phyloP scores from a whole-genome alignment of 2,888 invertebrate genomes.

The Leptinotarsa tumamoca region DNA sequence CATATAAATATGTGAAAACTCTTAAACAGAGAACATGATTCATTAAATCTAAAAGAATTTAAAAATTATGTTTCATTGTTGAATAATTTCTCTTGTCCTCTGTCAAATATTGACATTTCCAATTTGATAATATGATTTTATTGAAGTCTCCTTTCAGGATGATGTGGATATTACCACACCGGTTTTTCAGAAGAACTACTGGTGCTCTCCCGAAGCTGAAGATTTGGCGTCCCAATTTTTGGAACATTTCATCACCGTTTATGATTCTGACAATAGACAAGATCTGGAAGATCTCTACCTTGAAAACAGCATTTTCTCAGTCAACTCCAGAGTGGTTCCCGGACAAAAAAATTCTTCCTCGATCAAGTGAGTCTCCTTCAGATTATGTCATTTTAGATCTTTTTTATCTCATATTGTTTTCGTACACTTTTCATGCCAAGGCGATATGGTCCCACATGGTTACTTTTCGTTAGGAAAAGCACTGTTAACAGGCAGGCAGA shows the following conservation, averaged over 20 bases:
- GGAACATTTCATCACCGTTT: conserved; percentile 42
- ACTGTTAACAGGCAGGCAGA: no score
- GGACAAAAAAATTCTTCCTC: conserved; percentile 29
- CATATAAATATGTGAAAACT: no score
- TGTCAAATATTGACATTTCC: no score
- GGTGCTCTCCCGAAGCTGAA: conserved; percentile 34
- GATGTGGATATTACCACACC: conserved; percentile 23
- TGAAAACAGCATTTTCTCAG: conserved; percentile 42
- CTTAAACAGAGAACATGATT: no score
- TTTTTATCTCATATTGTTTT: no score
- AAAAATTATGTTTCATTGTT: no score
- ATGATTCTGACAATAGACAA: conserved; percentile 37
- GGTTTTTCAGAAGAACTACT: conserved; percentile 36
- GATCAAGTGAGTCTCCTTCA: conserved; percentile 30
- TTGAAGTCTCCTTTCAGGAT: conserved; percentile 35
- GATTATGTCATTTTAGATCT: not conserved
- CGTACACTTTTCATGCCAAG: no score
- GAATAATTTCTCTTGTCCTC: no score
- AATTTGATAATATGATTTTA: not conserved
- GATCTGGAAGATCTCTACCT: conserved; percentile 38
- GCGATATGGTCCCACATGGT: no score
- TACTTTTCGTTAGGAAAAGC: no score
- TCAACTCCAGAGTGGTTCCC: conserved; percentile 34
- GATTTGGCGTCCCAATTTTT: conserved; percentile 43
- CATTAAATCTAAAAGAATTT: no score